Base-by-base conservation (phyloP, 2,797 vertebrate genomes). In the Sebastes hubbsi region DNA sequence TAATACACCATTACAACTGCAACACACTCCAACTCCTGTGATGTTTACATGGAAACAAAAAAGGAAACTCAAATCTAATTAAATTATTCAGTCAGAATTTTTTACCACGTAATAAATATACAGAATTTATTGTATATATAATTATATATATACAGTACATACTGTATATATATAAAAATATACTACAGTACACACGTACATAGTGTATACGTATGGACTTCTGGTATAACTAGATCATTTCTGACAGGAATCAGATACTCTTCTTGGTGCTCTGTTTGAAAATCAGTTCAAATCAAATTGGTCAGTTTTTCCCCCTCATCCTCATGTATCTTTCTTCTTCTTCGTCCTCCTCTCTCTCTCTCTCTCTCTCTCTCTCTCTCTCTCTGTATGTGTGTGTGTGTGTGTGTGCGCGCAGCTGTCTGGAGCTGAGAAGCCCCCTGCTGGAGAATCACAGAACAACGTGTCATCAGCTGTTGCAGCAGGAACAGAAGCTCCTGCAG, bases 401-500 rank as follows among this genome's bases (percentile, higher is more conserved):
- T 75, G 8, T 70, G 29, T 62, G 8, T 64, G 55, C 76, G 32
- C 83, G 81, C 77, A 95, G 94, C 81, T 93, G 66, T 92, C 85
- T 5, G 91, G 90, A 72, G 87, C 91, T 2, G 94, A 95, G 85
- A 96, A 93, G 90, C 88, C 92, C 18, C 91, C 94, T 87, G 83
- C 91, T 85, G 92, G 94, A 78, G 96, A 96, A 73, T 86, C 91
- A 2, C 96, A 96, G 83, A 95, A 88, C 81, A 91, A 24, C 86
- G 71, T 82, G 10, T 92, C 88, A 1, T 87, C 88, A 11, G 82
- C 84, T 18, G 89, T 89, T 25, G 86, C 81, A 24, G 86, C 86
- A 38, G 90, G 88, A 85, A 11, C 83, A 18, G 95, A 96, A 2
- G 89, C 90, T 54, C 18, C 92, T 3, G 88, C 92, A 82, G 95